phyloP scores from a whole-genome alignment of 2,113 vertebrate species.

The Muntiacus muntjak region DNA sequence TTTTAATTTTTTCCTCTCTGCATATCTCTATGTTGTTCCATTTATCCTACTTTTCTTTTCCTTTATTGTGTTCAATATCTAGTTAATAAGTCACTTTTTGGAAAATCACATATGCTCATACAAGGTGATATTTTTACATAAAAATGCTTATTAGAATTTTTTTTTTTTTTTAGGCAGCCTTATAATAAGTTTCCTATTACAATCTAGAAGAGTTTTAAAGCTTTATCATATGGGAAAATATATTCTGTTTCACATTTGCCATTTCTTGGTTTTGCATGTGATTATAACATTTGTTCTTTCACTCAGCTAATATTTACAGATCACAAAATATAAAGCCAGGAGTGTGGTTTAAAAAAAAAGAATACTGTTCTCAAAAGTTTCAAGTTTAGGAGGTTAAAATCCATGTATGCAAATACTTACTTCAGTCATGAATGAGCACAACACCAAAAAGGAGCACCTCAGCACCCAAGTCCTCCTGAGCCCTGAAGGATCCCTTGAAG shows the following conservation, averaged over 20 bases:
- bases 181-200: background rate
- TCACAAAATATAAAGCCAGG: background rate
- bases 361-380: background rate
- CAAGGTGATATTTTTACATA: background rate
- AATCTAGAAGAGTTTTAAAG: background rate
- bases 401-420: background rate
- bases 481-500: background rate
- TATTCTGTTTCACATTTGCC: background rate
- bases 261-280: background rate
- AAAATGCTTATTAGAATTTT: background rate
- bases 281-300: background rate
- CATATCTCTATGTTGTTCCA: background rate
- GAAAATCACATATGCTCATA: background rate
- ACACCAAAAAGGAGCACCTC: background rate
- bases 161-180: background rate
- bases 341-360: background rate
- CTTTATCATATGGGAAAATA: background rate
- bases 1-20: background rate
- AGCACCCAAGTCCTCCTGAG: background rate
- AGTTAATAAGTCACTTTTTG: background rate
- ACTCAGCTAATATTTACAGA: conserved; percentile 14
- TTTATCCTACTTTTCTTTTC: background rate
- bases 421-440: background rate
- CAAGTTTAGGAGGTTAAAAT: background rate
- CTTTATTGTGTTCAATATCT: background rate